Percentiles rank a stretch among this genome's conserved stretches.
phyloP scores from a whole-genome alignment of 2,797 vertebrate genomes.

The Agapornis canus region DNA sequence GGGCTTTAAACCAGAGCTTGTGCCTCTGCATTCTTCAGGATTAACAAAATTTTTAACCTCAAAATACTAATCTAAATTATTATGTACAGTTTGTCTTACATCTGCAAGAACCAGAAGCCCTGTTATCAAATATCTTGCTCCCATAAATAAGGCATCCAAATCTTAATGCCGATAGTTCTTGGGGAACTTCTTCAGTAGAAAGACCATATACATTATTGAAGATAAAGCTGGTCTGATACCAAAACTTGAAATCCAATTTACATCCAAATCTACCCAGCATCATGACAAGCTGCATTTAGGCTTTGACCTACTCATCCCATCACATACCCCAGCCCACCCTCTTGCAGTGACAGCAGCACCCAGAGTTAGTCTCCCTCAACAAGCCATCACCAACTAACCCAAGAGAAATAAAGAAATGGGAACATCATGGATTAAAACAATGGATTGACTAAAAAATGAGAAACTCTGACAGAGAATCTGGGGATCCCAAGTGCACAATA shows the following conservation, averaged over 20 bases:
- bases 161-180: background rate
- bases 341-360: no score
- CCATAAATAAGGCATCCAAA: background rate
- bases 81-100: background rate
- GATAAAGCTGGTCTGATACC: background rate
- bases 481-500: background rate
- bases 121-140: background rate
- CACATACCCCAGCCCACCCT: background rate
- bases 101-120: background rate
- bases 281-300: background rate
- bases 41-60: background rate
- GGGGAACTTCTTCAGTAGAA: background rate
- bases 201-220: background rate
- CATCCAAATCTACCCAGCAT: background rate
- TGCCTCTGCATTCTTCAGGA: background rate
- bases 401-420: background rate
- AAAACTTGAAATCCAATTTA: background rate
- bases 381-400: background rate
- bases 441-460: background rate
- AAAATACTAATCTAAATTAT: background rate
- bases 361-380: background rate
- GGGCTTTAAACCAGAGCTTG: background rate
- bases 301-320: accelerated
- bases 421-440: background rate
- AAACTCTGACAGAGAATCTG: background rate